These are phyloP conservation scores for Hippocampus guttulatus DNA, from an alignment of 2,113 vertebrate species.

Conservation along the genomic window DNA sequence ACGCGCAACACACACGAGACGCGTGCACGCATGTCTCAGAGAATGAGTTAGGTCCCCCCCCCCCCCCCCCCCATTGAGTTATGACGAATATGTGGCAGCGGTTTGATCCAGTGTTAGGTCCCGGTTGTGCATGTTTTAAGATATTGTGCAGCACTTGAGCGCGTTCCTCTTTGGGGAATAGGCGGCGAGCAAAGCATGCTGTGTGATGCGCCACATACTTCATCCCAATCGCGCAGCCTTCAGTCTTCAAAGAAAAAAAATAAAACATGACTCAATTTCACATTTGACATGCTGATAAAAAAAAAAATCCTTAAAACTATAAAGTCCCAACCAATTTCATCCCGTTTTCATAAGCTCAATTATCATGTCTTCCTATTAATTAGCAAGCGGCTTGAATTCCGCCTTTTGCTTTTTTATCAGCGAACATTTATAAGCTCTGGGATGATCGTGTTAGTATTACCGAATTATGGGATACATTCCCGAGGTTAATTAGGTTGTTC, in stretches of 20 bases:
- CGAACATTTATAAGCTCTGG: constrained; percentile 66
- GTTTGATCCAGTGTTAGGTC: constrained; percentile 57
- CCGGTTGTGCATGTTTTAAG: constrained; percentile 65
- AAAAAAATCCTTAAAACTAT: constrained; percentile 69
- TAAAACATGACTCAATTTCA: constrained; percentile 60
- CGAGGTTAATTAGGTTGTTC: constrained; percentile 73
- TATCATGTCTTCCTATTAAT: constrained; percentile 69
- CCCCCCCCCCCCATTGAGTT: constrained; percentile 41
- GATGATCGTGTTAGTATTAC: constrained; percentile 67
- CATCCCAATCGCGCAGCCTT: constrained; percentile 60
- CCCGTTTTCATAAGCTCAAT: constrained; percentile 56
- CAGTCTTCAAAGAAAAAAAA: constrained; percentile 60
- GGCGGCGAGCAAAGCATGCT: constrained; percentile 50
- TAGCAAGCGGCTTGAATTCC: constrained; percentile 69
- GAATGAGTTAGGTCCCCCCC: constrained; percentile 20
- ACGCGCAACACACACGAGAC: constrained; percentile 21
- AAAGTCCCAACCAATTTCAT: constrained; percentile 56
- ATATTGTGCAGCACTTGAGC: constrained; percentile 57
- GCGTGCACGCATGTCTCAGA: constrained; percentile 39
- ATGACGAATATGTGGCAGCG: constrained; percentile 63
- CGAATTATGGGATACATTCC: constrained; percentile 67
- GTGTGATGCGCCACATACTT: constrained; percentile 48
- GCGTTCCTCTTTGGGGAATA: constrained; percentile 61
- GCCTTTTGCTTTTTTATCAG: constrained; percentile 68
- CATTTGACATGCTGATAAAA: constrained; percentile 70